phyloP scores from a whole-genome alignment of 1,140 invertebrate genomes.

The Acromyrmex echinatior region DNA sequence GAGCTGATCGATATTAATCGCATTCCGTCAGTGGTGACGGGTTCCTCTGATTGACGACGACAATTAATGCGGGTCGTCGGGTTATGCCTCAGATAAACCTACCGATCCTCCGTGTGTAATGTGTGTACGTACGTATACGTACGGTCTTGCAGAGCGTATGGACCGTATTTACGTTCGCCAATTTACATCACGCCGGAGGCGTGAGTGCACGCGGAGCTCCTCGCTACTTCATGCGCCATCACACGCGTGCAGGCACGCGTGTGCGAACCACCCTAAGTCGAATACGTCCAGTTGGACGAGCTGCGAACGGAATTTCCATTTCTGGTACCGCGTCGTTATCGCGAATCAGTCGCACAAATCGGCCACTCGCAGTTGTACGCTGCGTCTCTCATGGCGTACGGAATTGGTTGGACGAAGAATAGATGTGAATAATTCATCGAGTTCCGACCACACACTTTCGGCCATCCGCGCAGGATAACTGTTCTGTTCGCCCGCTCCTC shows the following conservation, averaged over 20 bases:
- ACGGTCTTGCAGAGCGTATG: neutral
- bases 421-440: slow-evolving; percentile 82
- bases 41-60: slow-evolving; percentile 73
- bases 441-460: slow-evolving; percentile 71
- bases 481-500: neutral
- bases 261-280: slow-evolving; percentile 26
- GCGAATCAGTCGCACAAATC: slow-evolving; percentile 38
- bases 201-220: slow-evolving; percentile 25
- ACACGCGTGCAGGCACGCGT: slow-evolving; percentile 27
- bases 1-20: slow-evolving; percentile 76
- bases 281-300: neutral
- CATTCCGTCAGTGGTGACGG: slow-evolving; percentile 56
- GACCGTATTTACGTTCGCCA: slow-evolving; percentile 53
- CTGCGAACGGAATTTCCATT: slow-evolving; percentile 61
- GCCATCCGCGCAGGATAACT: slow-evolving; percentile 53
- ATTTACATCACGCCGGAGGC: slow-evolving; percentile 43
- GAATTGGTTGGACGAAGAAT: slow-evolving; percentile 73
- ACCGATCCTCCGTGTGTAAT: slow-evolving; percentile 36
- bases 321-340: slow-evolving; percentile 56
- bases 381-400: slow-evolving; percentile 10
- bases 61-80: slow-evolving; percentile 76
- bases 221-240: slow-evolving; percentile 49
- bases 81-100: slow-evolving; percentile 65
- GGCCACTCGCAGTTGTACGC: slow-evolving; percentile 40
- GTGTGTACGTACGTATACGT: slow-evolving; percentile 9